Conservation (phyloP, 2,888 invertebrate species). For the Drosophila kambysellisi region DNA sequence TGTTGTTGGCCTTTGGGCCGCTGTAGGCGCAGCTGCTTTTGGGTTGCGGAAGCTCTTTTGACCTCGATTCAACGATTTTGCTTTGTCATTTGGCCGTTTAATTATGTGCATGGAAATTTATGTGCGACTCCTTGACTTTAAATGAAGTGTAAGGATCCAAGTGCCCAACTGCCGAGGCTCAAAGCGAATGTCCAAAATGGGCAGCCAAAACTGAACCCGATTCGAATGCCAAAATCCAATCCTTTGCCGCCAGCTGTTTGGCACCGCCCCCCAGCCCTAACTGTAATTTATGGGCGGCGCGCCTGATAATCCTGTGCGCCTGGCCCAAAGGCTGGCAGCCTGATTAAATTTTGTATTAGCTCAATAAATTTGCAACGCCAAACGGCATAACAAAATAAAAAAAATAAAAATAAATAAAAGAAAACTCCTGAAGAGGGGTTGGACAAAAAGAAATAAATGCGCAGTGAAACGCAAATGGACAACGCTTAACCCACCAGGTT, state of each 20-base stretch:
- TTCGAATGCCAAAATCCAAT: slow-evolving; percentile 50
- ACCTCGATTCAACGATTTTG: slow-evolving; percentile 78
- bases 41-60: slow-evolving; percentile 39
- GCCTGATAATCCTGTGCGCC: slow-evolving; percentile 68
- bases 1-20: slow-evolving; percentile 42
- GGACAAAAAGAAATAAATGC: slow-evolving; percentile 48
- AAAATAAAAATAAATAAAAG: neutral
- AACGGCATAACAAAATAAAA: slow-evolving; percentile 36
- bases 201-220: slow-evolving; percentile 7
- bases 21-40: slow-evolving; percentile 1
- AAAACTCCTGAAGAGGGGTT: neutral
- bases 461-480: slow-evolving; percentile 74
- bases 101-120: slow-evolving; percentile 82
- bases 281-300: slow-evolving; percentile 71
- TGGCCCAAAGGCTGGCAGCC: slow-evolving; percentile 59
- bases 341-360: slow-evolving; percentile 81
- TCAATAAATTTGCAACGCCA: slow-evolving; percentile 72
- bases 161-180: slow-evolving; percentile 17
- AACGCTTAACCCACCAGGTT: slow-evolving; percentile 58
- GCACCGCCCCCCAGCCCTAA: slow-evolving; percentile 17
- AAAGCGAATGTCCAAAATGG: slow-evolving; percentile 8
- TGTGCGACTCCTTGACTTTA: slow-evolving; percentile 76
- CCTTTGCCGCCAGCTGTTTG: slow-evolving; percentile 73
- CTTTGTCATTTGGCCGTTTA: slow-evolving; percentile 81
- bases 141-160: slow-evolving; percentile 73